Percentiles rank a stretch among this genome's conserved stretches.
Conservation (phyloP, 1,140 invertebrate genomes). For the Drosophila jambulina region DNA sequence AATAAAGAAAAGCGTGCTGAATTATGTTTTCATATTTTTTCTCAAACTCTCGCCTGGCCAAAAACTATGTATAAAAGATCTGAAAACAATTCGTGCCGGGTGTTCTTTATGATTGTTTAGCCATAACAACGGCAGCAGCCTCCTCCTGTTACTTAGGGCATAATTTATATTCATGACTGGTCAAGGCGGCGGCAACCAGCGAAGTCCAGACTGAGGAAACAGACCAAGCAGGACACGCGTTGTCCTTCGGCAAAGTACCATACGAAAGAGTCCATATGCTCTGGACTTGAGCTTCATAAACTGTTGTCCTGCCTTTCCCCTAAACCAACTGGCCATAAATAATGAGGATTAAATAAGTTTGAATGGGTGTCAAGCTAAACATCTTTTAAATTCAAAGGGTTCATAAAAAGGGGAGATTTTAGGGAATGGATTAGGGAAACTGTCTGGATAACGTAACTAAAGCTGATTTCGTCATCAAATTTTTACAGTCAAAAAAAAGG, state of each 20-base stretch:
- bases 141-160: slow-evolving; percentile 35
- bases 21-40: slow-evolving; percentile 18
- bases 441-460: neutral
- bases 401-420: neutral
- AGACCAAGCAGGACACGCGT: slow-evolving; percentile 1
- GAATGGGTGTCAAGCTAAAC: slow-evolving; percentile 22
- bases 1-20: slow-evolving; percentile 9
- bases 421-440: neutral
- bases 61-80: slow-evolving; percentile 21
- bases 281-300: slow-evolving; percentile 62
- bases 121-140: slow-evolving; percentile 17
- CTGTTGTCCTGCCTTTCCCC: slow-evolving; percentile 30
- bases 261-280: slow-evolving; percentile 54
- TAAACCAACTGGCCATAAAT: slow-evolving; percentile 67
- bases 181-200: slow-evolving; percentile 13
- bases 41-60: slow-evolving; percentile 3
- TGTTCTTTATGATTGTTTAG: slow-evolving; percentile 42
- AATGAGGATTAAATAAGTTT: slow-evolving; percentile 46
- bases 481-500: too few species aligned
- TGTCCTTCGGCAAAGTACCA: slow-evolving; percentile 37
- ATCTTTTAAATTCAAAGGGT: slow-evolving; percentile 5
- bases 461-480: neutral
- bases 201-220: neutral
- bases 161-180: slow-evolving; percentile 70
- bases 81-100: slow-evolving; percentile 34